Conservation (phyloP, 2,797 vertebrate species). For the Babyrousa celebensis region DNA sequence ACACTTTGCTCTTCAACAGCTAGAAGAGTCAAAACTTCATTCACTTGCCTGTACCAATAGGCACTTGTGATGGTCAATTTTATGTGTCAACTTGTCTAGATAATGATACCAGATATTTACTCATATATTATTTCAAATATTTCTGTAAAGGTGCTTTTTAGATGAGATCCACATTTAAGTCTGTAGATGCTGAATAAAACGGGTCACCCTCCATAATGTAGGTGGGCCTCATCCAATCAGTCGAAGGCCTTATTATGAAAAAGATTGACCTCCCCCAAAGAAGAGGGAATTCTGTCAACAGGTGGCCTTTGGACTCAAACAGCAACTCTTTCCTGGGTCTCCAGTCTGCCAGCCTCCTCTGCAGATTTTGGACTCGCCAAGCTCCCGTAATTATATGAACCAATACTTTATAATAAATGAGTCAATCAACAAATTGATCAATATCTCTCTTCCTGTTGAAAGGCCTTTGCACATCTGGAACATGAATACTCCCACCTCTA, state of each 20-base stretch:
- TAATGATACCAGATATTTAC: background rate
- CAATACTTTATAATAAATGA: background rate
- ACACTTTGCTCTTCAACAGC: background rate
- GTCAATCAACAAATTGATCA: too few relatives aligned
- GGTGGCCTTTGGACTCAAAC: background rate
- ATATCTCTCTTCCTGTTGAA: background rate
- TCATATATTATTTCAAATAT: conserved; percentile 15
- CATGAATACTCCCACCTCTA: background rate
- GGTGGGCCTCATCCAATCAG: background rate
- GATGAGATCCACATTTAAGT: conserved; percentile 42
- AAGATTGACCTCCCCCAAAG: background rate
- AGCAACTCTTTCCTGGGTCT: background rate
- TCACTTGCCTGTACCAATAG: background rate
- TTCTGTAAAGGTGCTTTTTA: conserved; percentile 18
- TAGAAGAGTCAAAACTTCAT: background rate
- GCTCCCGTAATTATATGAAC: background rate
- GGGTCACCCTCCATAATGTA: background rate
- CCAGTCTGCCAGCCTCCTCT: background rate
- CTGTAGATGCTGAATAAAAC: background rate
- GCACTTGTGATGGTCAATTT: background rate
- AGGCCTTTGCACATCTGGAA: background rate
- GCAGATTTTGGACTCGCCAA: background rate
- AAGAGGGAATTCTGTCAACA: background rate
- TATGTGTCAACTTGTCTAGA: background rate
- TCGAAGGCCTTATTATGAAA: background rate